These are phyloP conservation scores for Drosophila trapezifrons DNA, from an alignment of 1,140 invertebrate species.

Conservation along the genomic window DNA sequence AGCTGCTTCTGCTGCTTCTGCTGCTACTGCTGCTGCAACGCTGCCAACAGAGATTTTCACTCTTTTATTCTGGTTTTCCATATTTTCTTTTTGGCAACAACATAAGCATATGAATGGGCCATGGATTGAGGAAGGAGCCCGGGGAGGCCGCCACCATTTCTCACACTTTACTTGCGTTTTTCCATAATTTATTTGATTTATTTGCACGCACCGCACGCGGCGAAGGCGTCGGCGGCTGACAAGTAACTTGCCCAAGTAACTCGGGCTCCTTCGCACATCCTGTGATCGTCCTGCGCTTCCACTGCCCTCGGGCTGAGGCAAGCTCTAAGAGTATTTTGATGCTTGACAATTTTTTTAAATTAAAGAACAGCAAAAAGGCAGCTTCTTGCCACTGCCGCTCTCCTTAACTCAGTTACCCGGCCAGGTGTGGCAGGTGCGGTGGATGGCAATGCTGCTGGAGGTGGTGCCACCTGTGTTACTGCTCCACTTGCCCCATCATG, in stretches of 20 bases:
- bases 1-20: constrained; percentile 14
- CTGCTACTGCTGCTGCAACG: constrained; percentile 1
- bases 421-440: constrained; percentile 5
- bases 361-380: constrained; percentile 50
- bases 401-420: constrained; percentile 48
- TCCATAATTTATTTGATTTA: constrained; percentile 81
- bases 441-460: not conserved
- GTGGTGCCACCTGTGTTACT: constrained; percentile 9
- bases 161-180: constrained; percentile 62
- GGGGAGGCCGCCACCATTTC: constrained; percentile 49
- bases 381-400: constrained; percentile 20
- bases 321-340: constrained; percentile 79
- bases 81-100: constrained; percentile 23
- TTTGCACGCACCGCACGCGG: constrained; percentile 73
- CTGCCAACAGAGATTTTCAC: constrained; percentile 48
- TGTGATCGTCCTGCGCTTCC: not conserved
- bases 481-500: constrained; percentile 49
- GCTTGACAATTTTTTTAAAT: constrained; percentile 81
- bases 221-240: constrained; percentile 49
- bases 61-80: constrained; percentile 43
- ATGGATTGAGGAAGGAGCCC: constrained; percentile 23
- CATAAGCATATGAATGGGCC: constrained; percentile 68
- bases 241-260: constrained; percentile 45
- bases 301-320: constrained; percentile 20
- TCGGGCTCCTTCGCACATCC: constrained; percentile 3